Base-by-base conservation (phyloP, 2,888 invertebrate species). In the Eurois occulta region DNA sequence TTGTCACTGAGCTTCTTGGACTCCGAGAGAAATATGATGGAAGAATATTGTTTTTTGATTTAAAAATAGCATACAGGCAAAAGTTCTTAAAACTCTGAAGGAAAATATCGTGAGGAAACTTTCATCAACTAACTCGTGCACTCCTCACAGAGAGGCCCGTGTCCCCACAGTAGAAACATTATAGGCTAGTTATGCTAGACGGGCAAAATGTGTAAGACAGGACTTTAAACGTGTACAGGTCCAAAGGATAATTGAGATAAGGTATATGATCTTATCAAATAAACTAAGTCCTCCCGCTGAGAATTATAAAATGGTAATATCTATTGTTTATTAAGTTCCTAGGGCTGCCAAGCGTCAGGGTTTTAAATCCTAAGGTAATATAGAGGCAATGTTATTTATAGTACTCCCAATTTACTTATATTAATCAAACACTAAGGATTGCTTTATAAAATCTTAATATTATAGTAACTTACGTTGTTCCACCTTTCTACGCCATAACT, bases 391-490 rank as follows among this genome's bases (percentile, higher is more conserved):
- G n/a, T 55, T 58, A 16, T 55, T 28, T n/a, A 3, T n/a, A 55
- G n/a, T 32, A 32, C 3, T 10, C 32, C 32, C 7, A 2, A 58
- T 58, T 28, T 28, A 58, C 16, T 32, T 18, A 32, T 32, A 32
- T 21, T 32, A 32, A 60, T 60, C 16, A 18, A 3, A 32, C 2
- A 5, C 11, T 11, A n/a, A n/a, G 58, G 18, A 1, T 35, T 10
- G 24, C 0, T 41, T 35, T 6, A 7, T 35, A 18, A 43, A 32
- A 64, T 4, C 38, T 21, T 3, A 24, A 28, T 43, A 48, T 28
- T 52, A 35, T 35, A 68, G 13, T 43, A 67, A 94, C 94, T 94
- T 90, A 94, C 94, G 90, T 93, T 94, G 94, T 84, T 91, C 87
- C 87, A 84, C 87, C 80, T 87, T 75, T 78, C 86, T 92, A 94